Percentiles rank a stretch among this genome's conserved stretches.
Evolutionary conservation across 2,113 vertebrate genomes (phyloP).

Genomic region (Riparia riparia): DNA sequence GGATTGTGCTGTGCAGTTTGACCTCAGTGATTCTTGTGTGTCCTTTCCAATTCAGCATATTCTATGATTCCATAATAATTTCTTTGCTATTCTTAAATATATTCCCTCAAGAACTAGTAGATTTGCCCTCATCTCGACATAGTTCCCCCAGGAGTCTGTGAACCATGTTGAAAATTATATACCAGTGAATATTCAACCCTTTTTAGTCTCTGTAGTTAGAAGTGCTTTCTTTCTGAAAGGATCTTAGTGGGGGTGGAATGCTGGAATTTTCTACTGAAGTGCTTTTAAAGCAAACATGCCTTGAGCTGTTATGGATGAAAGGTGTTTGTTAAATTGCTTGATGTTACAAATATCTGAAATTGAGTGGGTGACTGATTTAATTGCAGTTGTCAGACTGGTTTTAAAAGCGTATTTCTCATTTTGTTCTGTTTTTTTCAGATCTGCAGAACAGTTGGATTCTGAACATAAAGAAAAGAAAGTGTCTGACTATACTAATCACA

Average conservation of each 20-base stretch:
- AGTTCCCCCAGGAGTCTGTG: neutral
- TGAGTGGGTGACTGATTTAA: conserved; percentile 55
- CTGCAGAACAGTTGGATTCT: conserved; percentile 41
- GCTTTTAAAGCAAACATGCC: conserved; percentile 37
- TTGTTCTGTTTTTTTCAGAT: conserved; percentile 34
- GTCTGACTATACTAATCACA: conserved; percentile 37
- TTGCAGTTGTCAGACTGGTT: conserved; percentile 47
- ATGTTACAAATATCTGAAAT: conserved; percentile 48
- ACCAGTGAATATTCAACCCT: neutral
- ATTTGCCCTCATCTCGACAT: neutral
- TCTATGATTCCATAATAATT: neutral
- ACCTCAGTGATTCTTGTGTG: neutral
- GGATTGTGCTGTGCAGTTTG: neutral
- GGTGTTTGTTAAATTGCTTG: conserved; percentile 57
- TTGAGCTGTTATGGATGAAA: conserved; percentile 48
- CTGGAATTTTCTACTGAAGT: conserved; percentile 46
- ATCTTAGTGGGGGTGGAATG: neutral
- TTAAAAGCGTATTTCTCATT: conserved; percentile 34
- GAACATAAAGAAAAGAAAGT: conserved; percentile 48
- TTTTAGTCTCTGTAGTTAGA: neutral
- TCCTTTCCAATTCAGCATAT: neutral
- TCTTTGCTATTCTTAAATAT: neutral
- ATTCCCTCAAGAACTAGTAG: neutral
- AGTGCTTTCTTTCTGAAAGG: neutral
- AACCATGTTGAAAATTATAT: neutral